These are phyloP conservation scores for Sebastes variabilis DNA, from an alignment of 2,797 vertebrate species.

Conservation along the genomic window DNA sequence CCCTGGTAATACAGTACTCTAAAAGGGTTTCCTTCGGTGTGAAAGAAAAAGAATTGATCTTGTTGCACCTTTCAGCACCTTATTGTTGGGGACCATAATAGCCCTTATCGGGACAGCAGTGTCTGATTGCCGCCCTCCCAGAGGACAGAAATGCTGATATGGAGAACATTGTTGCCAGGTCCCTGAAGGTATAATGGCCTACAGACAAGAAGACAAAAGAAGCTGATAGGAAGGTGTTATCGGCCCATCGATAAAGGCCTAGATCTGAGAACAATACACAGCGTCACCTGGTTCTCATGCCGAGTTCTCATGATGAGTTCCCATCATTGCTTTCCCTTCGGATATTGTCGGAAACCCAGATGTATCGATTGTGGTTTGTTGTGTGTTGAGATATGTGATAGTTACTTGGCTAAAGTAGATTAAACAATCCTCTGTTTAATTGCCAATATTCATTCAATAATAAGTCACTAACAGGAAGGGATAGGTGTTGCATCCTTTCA, in stretches of 20 bases:
- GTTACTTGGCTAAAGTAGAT: not conserved
- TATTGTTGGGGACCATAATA: slow-evolving; percentile 40
- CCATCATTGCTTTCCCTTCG: not conserved
- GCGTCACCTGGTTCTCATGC: slow-evolving; percentile 52
- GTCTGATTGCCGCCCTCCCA: slow-evolving; percentile 47
- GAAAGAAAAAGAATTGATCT: slow-evolving; percentile 4
- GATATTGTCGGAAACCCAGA: not conserved
- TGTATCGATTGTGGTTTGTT: not conserved
- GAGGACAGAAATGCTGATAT: slow-evolving; percentile 28
- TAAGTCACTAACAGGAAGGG: not conserved
- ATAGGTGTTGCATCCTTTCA: not conserved
- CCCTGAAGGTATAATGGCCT: not conserved
- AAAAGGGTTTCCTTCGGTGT: not conserved
- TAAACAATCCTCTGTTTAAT: not conserved
- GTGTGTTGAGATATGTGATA: slow-evolving; percentile 5
- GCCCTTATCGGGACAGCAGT: slow-evolving; percentile 46
- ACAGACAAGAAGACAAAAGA: slow-evolving; percentile 16
- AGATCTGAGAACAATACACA: slow-evolving; percentile 7
- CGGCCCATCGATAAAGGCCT: slow-evolving; percentile 16
- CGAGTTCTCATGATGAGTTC: not conserved
- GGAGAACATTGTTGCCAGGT: not conserved
- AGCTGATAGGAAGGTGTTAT: slow-evolving; percentile 16
- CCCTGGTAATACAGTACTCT: not conserved
- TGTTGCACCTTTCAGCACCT: not conserved
- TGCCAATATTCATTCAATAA: not conserved